Evolutionary conservation across 2,888 invertebrate species (phyloP), one percentile per base, ranked within the genome.

Genomic region (Thumatha senex): DNA sequence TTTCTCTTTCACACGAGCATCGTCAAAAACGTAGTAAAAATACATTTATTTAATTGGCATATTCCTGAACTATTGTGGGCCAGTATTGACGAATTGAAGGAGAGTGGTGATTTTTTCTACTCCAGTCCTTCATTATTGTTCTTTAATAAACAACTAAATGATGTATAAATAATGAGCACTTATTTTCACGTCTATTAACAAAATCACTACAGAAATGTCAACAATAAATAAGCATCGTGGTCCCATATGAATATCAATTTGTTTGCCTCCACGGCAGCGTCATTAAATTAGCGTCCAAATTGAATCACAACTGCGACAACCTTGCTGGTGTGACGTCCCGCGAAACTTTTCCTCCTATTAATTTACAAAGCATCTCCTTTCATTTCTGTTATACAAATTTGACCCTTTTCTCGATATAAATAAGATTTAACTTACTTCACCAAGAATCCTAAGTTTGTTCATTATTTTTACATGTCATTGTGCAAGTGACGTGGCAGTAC

Each of bases 391-490:
- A 82, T 59, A 54, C 80, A 48, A 89, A 83, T 74, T 63, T 78
- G 63, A 74, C 65, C 74, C 78, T 77, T 86, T 73, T 54, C 41
- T 1, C 52, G 54, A 56, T 60, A 58, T 48, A 47, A 52, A 63
- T 70, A 90, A 81, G 85, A 79, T 71, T 75, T 71, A 82, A 74
- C 75, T 78, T 89, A 69, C 82, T 65, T 63, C 72, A 69, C 53
- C 58, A 54, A 59, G 59, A 70, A 52, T 24, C 57, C 70, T 74
- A 87, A 88, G 89, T 89, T 89, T 89, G 88, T 90, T 90, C 90
- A 91, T 91, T 90, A 91, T 91, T 91, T 91, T 91, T 91, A 90
- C 90, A 90, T 90, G 85, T 87, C 87, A 90, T 90, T 91, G 90
- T 91, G 88, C 88, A 89, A 90, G 87, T 87, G 89, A 89, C 89